Evolutionary conservation across 30 jellyfish, hydroid and myxozoan genomes (phyloP), one percentile per base, ranked within the genome.

Genomic region (Turritopsis dohrnii): DNA sequence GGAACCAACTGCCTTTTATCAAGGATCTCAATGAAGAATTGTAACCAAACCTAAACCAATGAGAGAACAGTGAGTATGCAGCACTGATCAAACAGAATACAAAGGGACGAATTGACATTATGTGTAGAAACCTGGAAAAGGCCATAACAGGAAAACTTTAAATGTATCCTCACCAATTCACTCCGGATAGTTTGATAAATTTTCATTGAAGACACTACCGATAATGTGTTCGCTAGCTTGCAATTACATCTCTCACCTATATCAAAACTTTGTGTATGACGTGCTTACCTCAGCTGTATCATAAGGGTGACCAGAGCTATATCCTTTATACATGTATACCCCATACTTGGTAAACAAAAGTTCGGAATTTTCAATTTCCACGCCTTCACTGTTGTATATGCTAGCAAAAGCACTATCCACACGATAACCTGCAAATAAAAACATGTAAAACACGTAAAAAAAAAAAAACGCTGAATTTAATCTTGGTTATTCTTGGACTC

Each of bases 231-330:
- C n/a, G n/a, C n/a, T n/a, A n/a, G n/a, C n/a, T n/a, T n/a, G n/a
- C n/a, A n/a, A n/a, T n/a, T n/a, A n/a, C n/a, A n/a, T n/a, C n/a
- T n/a, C n/a, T n/a, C n/a, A n/a, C n/a, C n/a, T n/a, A n/a, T n/a
- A n/a, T n/a, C n/a, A n/a, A n/a, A n/a, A n/a, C n/a, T n/a, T n/a
- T n/a, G n/a, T n/a, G n/a, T n/a, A n/a, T n/a, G n/a, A n/a, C n/a
- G n/a, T n/a, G n/a, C 81, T 17, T 75, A 90, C 97, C 95, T 90
- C 86, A 0, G 97, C 74, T 5, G 97, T 90, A 71, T 90, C 97
- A 52, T 90, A 90, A 0, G 97, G 97, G 75, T 90, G 97, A 21
- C 97, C 97, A 52, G 81, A 79, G 80, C 90, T 85, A 79, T 90
- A 90, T 8, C 90, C 93, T 66, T 89, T 89, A 69, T 41, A 90